Evolutionary conservation across 2,797 vertebrate genomes (phyloP).

Genomic region (Brachyrhaphis roseni): DNA sequence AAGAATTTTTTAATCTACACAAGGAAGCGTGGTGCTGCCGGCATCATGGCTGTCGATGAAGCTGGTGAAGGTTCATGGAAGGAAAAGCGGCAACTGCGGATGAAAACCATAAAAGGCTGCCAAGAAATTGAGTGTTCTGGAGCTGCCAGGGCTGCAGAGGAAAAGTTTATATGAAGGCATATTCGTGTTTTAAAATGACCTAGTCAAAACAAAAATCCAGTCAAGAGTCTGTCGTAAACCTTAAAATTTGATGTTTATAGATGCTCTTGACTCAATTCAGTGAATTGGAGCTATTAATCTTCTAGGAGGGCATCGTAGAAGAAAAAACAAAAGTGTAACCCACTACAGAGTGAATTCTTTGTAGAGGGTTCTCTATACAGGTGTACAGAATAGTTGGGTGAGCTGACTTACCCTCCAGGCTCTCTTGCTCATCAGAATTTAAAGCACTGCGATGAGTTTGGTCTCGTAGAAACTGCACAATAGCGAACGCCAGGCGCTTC

Average conservation of each 20-base stretch:
- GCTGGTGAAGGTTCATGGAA: background rate
- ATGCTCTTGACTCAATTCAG: background rate
- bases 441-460: constrained; percentile 91
- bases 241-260: background rate
- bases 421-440: constrained; percentile 96
- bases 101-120: background rate
- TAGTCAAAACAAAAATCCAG: background rate
- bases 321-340: too few species aligned
- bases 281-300: background rate
- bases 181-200: background rate
- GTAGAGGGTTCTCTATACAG: background rate
- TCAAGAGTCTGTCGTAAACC: background rate
- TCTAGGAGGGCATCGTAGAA: too few species aligned
- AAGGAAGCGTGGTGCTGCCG: background rate
- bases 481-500: constrained; percentile 93
- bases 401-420: constrained; percentile 90
- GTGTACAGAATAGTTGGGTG: background rate
- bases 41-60: background rate
- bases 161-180: background rate
- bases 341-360: background rate
- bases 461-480: constrained; percentile 96
- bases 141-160: background rate
- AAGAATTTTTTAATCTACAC: background rate
- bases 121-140: background rate
- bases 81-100: background rate